Conservation (phyloP, 2,797 vertebrate species). For the Myiothlypis coronata region DNA sequence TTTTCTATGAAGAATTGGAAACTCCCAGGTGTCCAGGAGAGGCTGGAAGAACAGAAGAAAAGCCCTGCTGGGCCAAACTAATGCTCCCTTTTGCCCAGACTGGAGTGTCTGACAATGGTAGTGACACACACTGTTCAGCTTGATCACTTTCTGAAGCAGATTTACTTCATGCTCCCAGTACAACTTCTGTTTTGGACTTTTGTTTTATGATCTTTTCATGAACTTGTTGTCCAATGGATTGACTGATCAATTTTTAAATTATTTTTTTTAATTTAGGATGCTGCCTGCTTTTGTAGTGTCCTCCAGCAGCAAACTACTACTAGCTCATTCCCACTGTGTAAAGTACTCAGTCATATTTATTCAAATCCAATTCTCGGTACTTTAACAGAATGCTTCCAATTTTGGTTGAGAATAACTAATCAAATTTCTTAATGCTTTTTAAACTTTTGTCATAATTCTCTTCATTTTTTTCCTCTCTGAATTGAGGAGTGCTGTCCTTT, state of each 20-base stretch:
- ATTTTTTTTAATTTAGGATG: not conserved
- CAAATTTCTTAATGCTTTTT: not conserved
- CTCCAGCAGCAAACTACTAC: not conserved
- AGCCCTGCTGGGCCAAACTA: not conserved
- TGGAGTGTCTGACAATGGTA: not conserved
- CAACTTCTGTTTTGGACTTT: not conserved
- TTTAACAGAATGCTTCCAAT: not conserved
- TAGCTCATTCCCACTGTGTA: not conserved
- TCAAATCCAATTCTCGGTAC: not conserved
- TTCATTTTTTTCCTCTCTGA: not conserved
- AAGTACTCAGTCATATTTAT: not conserved
- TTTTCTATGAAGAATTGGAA: not conserved
- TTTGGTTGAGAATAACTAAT: not conserved
- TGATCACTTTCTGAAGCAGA: not conserved
- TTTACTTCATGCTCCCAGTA: not conserved
- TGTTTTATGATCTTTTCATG: not conserved
- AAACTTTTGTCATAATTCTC: not conserved
- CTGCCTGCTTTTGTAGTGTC: not conserved
- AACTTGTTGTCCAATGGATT: not conserved
- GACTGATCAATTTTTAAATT: not conserved
- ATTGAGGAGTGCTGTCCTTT: fast-evolving
- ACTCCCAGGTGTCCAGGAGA: not conserved
- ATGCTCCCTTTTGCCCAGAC: not conserved
- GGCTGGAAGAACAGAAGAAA: not conserved
- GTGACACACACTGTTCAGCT: not conserved